Percentiles rank a stretch among this genome's conserved stretches.
phyloP scores from a whole-genome alignment of 1,140 invertebrate species.

The Eriosoma lanigerum region DNA sequence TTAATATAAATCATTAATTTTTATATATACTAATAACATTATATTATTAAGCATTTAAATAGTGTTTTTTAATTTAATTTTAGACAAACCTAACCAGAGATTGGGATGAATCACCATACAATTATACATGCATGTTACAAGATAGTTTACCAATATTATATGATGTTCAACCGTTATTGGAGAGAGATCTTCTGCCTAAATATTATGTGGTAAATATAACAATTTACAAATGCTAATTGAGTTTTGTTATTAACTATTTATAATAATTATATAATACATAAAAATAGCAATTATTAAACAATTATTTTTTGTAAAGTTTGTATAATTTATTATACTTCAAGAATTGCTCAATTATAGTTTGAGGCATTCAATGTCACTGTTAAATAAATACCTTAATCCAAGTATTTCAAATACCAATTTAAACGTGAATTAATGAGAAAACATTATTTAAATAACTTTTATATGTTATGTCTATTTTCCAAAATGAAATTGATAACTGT shows the following conservation, averaged over 20 bases:
- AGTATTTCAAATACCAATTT: not conserved
- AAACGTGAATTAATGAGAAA: not conserved
- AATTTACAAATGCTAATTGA: too few relatives aligned
- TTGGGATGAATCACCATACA: conserved; percentile 68
- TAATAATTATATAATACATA: not conserved
- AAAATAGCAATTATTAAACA: too few relatives aligned
- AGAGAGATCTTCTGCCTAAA: conserved; percentile 65
- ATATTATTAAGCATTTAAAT: not conserved
- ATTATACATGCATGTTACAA: conserved; percentile 68
- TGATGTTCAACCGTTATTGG: conserved; percentile 61
- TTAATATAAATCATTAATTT: too few relatives aligned
- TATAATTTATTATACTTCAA: not conserved
- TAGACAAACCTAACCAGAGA: conserved; percentile 71
- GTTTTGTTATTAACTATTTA: not conserved
- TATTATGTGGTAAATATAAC: conserved; percentile 61
- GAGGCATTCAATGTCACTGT: not conserved
- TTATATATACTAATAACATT: too few relatives aligned
- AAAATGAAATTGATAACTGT: too few relatives aligned
- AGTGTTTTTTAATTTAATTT: conserved; percentile 5
- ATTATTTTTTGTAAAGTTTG: too few relatives aligned
- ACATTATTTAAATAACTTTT: too few relatives aligned
- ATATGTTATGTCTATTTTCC: too few relatives aligned
- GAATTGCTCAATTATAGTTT: not conserved
- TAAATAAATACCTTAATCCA: not conserved
- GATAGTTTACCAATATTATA: conserved; percentile 60